A percentile compares a stretch with the other conserved stretches of the same genome.
phyloP scores from a whole-genome alignment of 2,888 invertebrate genomes.

The Plagodis dolabraria region DNA sequence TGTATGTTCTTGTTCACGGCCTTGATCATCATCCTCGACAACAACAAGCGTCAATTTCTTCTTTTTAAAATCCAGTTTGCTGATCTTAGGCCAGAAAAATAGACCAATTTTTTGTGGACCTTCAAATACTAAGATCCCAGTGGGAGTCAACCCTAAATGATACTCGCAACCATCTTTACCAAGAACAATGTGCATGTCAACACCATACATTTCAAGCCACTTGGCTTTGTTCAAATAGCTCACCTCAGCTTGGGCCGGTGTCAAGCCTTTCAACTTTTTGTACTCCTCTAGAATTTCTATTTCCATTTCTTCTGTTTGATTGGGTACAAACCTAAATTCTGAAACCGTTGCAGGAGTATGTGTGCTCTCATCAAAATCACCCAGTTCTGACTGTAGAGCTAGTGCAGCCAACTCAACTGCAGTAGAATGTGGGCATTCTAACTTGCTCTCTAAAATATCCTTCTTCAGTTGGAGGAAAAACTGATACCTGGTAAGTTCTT shows the following conservation, averaged over 20 bases:
- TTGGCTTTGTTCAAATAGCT: conserved; percentile 98
- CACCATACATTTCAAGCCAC: conserved; percentile 99
- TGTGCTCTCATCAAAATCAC: conserved; percentile 96
- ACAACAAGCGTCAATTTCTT: conserved; percentile 98
- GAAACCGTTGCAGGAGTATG: conserved; percentile 99
- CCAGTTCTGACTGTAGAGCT: conserved; percentile 98
- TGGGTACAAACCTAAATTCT: conserved; percentile 98
- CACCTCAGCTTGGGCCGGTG: conserved; percentile 97
- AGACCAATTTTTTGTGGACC: conserved; percentile 98
- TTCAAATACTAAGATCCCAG: conserved; percentile 99
- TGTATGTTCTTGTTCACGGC: conserved; percentile 98
- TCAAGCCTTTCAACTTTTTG: conserved; percentile 93
- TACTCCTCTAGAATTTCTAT: conserved; percentile 96
- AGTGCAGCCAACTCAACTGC: conserved; percentile 96
- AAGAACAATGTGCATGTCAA: conserved; percentile 98
- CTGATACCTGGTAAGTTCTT: conserved; percentile 98
- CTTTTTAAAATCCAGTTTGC: conserved; percentile 98
- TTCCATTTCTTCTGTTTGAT: conserved; percentile 98
- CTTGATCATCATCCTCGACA: conserved; percentile 99
- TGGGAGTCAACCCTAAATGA: conserved; percentile 97
- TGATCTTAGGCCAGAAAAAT: conserved; percentile 99
- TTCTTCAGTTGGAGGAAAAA: conserved; percentile 99
- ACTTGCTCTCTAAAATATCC: conserved; percentile 95
- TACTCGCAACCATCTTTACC: conserved; percentile 99
- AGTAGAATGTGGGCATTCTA: conserved; percentile 94